Base-by-base conservation (phyloP, 1,140 invertebrate species). In the Hesperophylax magnus region DNA sequence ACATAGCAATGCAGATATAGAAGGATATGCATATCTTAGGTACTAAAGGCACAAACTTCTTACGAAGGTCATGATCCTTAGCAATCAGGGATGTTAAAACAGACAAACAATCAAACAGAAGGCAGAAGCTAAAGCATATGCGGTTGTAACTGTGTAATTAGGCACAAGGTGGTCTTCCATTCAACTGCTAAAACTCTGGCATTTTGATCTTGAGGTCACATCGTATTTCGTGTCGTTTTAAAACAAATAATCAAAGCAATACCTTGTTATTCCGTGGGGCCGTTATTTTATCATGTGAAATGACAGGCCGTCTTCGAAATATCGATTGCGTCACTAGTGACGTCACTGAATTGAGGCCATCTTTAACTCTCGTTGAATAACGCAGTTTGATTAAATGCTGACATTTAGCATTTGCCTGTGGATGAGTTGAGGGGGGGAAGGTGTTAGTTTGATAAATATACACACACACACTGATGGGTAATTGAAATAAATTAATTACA, bases 381-480 rank as follows among this genome's bases (percentile, higher is more conserved):
- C 17, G 20, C n/a, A 18, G 39, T 52, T 69, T 69, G 65, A 69
- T 69, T 47, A 39, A 69, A 69, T 69, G 65, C 65, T 52, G 65
- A 47, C 65, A 69, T 69, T 69, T 69, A 61, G 8, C 58, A 61
- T 61, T 20, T 47, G 39, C 39, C 39, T 47, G 39, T 14, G 39
- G 39, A 47, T 47, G 39, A 47, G 11, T 14, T 47, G 11, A 47
- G 3, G 8, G 11, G 11, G 39, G 14, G 8, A 47, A 47, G 39
- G 39, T 47, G 39, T 47, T 47, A 39, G 11, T 47, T 47, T 14
- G 11, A 14, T 47, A 14, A 11, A 14, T 47, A 1, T 11, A 47
- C 39, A 1, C 39, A 47, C 39, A 8, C 39, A 14, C 39, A 47
- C 39, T 14, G 39, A 2, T 15, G 14, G 7, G 22, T 61, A 1